Conservation (phyloP, 2,113 vertebrate species). For the Struthidea cinerea region DNA sequence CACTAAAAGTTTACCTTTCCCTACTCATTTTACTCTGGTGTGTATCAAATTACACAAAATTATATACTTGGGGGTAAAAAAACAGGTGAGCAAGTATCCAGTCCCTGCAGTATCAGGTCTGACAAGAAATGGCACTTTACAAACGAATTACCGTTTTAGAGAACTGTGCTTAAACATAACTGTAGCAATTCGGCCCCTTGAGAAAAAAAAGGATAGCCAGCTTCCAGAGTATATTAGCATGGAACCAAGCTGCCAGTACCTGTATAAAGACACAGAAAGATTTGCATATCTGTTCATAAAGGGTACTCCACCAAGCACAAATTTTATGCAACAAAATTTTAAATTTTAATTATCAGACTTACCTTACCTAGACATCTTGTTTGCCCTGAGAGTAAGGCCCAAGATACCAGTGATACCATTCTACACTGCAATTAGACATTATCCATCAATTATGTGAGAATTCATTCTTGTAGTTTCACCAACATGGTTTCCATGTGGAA, state of each 20-base stretch:
- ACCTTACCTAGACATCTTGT: background rate
- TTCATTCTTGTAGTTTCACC: background rate
- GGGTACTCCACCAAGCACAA: background rate
- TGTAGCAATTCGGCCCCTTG: background rate
- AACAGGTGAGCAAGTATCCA: background rate
- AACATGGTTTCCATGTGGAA: background rate
- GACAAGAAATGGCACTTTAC: background rate
- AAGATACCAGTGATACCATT: accelerated
- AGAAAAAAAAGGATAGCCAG: background rate
- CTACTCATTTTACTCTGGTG: background rate
- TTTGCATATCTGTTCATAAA: background rate
- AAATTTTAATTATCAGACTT: background rate
- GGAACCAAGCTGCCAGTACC: background rate
- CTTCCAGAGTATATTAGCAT: background rate
- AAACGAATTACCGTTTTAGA: background rate
- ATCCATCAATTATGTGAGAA: background rate
- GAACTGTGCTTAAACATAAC: background rate
- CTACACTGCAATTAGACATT: background rate
- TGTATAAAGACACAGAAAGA: background rate
- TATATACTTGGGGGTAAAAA: background rate
- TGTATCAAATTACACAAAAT: background rate
- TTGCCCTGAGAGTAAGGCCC: background rate
- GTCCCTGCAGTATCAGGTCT: background rate
- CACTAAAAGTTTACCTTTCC: background rate
- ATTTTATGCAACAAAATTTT: background rate